Evolutionary conservation across 2,888 invertebrate species (phyloP).

Genomic region (Drosophila borborema): DNA sequence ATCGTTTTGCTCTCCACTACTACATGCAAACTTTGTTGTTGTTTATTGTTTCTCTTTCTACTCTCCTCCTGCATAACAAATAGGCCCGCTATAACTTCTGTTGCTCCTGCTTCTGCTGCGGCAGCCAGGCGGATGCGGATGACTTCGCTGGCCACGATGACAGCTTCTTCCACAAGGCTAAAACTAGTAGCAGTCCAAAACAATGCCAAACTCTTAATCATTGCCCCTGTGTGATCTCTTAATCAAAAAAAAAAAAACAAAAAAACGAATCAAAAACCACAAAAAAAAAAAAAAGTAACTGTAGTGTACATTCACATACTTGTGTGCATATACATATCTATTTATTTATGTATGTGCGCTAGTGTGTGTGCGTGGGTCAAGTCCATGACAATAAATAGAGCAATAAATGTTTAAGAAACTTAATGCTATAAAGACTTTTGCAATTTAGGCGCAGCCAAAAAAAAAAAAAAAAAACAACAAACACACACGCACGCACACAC

Average conservation of each 20-base stretch:
- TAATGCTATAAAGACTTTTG: conserved; percentile 41
- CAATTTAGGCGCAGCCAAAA: conserved; percentile 22
- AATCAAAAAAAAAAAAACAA: conserved; percentile 22
- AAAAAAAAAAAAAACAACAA: conserved; percentile 4
- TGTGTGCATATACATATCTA: conserved; percentile 33
- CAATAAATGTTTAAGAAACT: conserved; percentile 49
- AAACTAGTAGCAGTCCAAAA: conserved; percentile 35
- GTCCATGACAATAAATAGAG: conserved; percentile 54
- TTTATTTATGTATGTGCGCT: conserved; percentile 32
- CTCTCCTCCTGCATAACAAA: conserved; percentile 63
- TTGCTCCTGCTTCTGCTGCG: conserved; percentile 55
- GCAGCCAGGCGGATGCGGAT: conserved; percentile 48
- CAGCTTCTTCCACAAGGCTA: conserved; percentile 43
- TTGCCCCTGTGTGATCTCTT: conserved; percentile 74
- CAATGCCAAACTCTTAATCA: conserved; percentile 54
- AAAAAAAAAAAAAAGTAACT: conserved; percentile 3
- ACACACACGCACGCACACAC: conserved; percentile 1
- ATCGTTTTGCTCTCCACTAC: conserved; percentile 52
- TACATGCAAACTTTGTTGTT: conserved; percentile 75
- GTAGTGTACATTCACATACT: conserved; percentile 28
- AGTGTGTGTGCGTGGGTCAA: conserved; percentile 32
- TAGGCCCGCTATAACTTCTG: conserved; percentile 83
- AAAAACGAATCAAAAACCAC: conserved; percentile 3
- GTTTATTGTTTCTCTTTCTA: conserved; percentile 73
- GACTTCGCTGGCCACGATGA: conserved; percentile 46